Conservation (phyloP, 1,140 invertebrate species). For the Chelonus insularis region DNA sequence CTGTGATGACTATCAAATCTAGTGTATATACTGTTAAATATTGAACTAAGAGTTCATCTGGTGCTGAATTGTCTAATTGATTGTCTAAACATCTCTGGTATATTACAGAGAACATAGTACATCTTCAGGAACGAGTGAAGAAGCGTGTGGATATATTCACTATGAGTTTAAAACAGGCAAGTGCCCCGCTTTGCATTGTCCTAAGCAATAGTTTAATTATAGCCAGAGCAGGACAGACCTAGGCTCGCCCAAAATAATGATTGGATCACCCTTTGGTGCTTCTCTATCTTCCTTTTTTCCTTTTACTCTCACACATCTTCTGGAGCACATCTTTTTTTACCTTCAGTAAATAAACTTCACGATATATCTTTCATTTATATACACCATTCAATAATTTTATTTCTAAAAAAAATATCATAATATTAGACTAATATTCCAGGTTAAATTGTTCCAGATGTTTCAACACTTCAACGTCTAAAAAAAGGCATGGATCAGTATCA, state of each 20-base stretch:
- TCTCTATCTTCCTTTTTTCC: conserved; percentile 28
- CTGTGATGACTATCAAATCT: too few relatives aligned
- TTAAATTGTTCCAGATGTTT: conserved; percentile 16
- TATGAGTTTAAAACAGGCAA: conserved; percentile 2
- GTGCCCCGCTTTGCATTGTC: conserved; percentile 24
- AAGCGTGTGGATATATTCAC: neutral
- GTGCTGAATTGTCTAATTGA: too few relatives aligned
- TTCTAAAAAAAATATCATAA: neutral
- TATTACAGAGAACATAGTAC: too few relatives aligned
- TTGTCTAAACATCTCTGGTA: too few relatives aligned
- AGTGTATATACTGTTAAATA: too few relatives aligned
- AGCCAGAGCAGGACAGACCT: conserved; percentile 42
- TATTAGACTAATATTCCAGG: neutral
- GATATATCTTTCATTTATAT: neutral
- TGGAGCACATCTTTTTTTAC: conserved; percentile 33
- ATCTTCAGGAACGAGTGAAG: neutral
- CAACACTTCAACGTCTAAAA: conserved; percentile 8
- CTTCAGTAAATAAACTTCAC: neutral
- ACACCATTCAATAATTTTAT: too few relatives aligned
- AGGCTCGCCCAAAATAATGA: conserved; percentile 56
- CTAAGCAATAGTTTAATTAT: conserved; percentile 55
- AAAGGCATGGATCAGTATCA: conserved; percentile 44
- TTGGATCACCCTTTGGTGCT: conserved; percentile 46
- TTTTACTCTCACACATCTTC: conserved; percentile 6
- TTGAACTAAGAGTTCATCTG: too few relatives aligned